phyloP scores from a whole-genome alignment of 2,113 vertebrate species.

The Aleadryas rufinucha region DNA sequence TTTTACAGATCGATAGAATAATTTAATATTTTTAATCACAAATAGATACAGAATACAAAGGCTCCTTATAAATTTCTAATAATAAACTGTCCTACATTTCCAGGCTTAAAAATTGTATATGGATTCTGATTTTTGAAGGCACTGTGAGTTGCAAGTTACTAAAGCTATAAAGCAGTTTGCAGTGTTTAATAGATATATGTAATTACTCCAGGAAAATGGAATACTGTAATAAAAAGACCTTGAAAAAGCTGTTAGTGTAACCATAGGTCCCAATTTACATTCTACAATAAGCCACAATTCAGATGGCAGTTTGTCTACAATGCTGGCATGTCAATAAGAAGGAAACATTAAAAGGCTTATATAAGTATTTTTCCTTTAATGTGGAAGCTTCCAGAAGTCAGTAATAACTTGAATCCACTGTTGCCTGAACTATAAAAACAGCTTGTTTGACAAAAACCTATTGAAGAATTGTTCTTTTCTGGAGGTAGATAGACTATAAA shows the following conservation, averaged over 20 bases:
- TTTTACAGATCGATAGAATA: background rate
- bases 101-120: background rate
- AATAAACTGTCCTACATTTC: background rate
- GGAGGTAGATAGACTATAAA: background rate
- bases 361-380: background rate
- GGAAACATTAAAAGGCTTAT: background rate
- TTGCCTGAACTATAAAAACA: background rate
- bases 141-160: background rate
- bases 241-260: background rate
- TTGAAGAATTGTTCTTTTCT: background rate
- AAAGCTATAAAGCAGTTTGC: background rate
- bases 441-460: background rate
- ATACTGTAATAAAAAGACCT: background rate
- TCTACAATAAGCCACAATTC: background rate
- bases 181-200: background rate
- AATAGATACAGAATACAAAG: background rate
- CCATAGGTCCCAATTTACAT: background rate
- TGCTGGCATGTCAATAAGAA: background rate
- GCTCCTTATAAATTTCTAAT: background rate
- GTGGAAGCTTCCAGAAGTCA: background rate
- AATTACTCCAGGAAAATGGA: background rate
- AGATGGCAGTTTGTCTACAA: background rate
- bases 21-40: background rate
- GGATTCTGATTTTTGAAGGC: background rate
- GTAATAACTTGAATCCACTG: background rate